Evolutionary conservation across 1,140 invertebrate genomes (phyloP).

Genomic region (Archegozetes longisetosus): DNA sequence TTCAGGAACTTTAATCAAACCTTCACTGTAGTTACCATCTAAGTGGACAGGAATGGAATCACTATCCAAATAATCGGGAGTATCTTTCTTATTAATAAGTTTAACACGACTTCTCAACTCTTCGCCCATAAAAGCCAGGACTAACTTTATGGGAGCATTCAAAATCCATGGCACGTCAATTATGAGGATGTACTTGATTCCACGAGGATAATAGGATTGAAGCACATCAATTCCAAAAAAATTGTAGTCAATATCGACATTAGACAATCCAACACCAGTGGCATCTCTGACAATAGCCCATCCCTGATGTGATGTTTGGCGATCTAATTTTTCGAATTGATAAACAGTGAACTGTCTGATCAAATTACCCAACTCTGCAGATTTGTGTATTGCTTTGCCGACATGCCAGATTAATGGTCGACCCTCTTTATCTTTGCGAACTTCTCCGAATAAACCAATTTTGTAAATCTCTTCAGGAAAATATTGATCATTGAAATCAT

Average conservation of each 20-base stretch:
- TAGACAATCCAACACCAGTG: slow-evolving; percentile 1
- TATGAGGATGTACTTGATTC: background rate
- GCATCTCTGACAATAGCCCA: slow-evolving; percentile 1
- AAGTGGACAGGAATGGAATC: background rate
- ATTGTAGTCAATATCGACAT: slow-evolving; percentile 6
- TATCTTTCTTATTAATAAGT: background rate
- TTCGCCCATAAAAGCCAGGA: slow-evolving; percentile 4
- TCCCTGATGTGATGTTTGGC: background rate
- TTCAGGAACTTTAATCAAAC: background rate
- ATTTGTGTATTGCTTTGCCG: background rate
- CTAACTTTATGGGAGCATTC: background rate
- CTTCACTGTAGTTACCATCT: background rate
- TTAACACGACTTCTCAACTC: background rate
- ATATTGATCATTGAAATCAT: slow-evolving; percentile 25
- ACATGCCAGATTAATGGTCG: background rate
- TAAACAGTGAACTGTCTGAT: background rate
- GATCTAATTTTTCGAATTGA: slow-evolving; percentile 1
- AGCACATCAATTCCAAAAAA: background rate
- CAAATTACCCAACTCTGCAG: background rate
- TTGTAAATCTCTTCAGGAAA: slow-evolving; percentile 5
- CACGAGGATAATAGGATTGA: background rate
- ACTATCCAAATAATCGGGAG: background rate
- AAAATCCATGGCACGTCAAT: slow-evolving; percentile 1
- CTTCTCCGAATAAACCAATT: background rate
- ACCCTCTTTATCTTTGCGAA: background rate